Base-by-base conservation (phyloP, 2,797 vertebrate genomes). In the Characodon lateralis region DNA sequence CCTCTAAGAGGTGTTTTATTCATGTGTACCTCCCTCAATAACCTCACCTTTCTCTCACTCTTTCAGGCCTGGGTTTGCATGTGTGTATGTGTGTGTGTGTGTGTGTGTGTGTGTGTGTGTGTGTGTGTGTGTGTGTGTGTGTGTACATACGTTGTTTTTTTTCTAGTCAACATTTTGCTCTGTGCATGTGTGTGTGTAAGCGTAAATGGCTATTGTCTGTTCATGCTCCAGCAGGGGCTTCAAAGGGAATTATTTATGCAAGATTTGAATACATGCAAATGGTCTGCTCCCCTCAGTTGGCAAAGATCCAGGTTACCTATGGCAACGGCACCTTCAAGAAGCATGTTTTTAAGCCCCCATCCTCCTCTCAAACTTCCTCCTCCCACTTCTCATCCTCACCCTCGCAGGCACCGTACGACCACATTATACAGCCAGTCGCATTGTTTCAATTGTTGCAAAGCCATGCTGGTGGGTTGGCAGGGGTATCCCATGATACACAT, bases 221-320 rank as follows among this genome's bases (percentile, higher is more conserved):
- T 70, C 53, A 72, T 22, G 73, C 90, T 88, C 85, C 84, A 90
- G 87, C 86, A 72, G 85, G 76, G 87, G 84, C 91, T 92, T 87
- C 84, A 89, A 88, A 93, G 93, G 93, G 93, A 95, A 96, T 96
- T 93, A 96, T 96, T 95, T 93, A 95, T 95, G 92, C 86, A 1
- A 92, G 90, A 96, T 96, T 96, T 96, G 94, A 96, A 95, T 96
- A 95, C 93, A 96, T 95, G 95, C 94, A 96, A 96, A 96, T 95
- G 76, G 86, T 76, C 89, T 73, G 18, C 82, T 92, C 90, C 89
- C 81, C 84, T 93, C 88, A 85, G 81, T 81, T 94, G 94, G 95
- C 93, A 93, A 86, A 76, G 79, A 91, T 93, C 92, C 93, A 94
- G 93, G 94, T 95, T 91, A 94, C 94, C 95, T 94, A 96, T 96